Percentiles rank a stretch among this genome's conserved stretches.
Evolutionary conservation across 2,888 invertebrate species (phyloP).

Genomic region (Gryllus longicercus): DNA sequence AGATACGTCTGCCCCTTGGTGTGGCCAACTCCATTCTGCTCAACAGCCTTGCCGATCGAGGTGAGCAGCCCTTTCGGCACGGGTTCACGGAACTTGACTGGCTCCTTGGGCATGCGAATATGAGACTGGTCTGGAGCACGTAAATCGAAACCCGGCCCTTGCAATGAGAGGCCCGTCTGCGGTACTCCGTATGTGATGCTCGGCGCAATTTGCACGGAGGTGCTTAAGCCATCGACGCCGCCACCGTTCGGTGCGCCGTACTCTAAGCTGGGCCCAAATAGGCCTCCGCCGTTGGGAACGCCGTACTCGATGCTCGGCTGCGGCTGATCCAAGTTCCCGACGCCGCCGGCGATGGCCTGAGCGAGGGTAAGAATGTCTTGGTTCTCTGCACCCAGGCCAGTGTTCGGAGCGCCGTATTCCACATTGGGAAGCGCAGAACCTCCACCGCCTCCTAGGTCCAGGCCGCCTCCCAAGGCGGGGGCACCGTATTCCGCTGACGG

Average conservation of each 20-base stretch:
- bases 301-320: conserved; percentile 33
- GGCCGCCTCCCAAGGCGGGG: conserved; percentile 11
- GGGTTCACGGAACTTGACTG: conserved; percentile 70
- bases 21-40: conserved; percentile 57
- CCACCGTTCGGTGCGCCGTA: conserved; percentile 36
- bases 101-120: conserved; percentile 52
- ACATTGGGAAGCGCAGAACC: conserved; percentile 20
- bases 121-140: conserved; percentile 42
- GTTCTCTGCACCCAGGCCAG: neutral
- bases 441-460: neutral
- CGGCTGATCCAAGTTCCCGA: conserved; percentile 45
- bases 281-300: conserved; percentile 21
- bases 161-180: neutral
- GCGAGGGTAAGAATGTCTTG: neutral
- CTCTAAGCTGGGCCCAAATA: conserved; percentile 32
- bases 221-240: neutral
- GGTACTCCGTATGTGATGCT: neutral
- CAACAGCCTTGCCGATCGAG: conserved; percentile 61
- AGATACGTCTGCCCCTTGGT: conserved; percentile 52
- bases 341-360: conserved; percentile 39
- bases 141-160: conserved; percentile 23
- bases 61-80: conserved; percentile 68
- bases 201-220: neutral
- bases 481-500: conserved; percentile 27
- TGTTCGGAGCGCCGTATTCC: neutral